These are phyloP conservation scores for Hyposoter dolosus DNA, from an alignment of 2,888 invertebrate species.

Conservation along the genomic window DNA sequence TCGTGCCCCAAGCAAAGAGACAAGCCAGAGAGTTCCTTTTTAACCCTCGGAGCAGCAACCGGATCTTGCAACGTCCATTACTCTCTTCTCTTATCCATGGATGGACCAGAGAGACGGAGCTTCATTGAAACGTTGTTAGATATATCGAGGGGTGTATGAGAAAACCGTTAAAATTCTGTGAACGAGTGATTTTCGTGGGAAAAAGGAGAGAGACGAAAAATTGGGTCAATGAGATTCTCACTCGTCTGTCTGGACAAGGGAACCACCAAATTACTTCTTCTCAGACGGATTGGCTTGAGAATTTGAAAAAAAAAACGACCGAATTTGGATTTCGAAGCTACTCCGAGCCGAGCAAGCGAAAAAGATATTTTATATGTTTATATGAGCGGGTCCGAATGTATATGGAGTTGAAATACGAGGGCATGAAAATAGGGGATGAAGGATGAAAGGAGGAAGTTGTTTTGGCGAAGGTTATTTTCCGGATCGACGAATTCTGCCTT, in stretches of 20 bases:
- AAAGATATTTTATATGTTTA: conserved; percentile 26
- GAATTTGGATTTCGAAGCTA: conserved; percentile 40
- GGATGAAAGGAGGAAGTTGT: conserved; percentile 74
- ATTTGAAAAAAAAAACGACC: conserved; percentile 16
- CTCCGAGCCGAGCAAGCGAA: conserved; percentile 15
- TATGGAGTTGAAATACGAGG: conserved; percentile 29
- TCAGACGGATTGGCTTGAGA: conserved; percentile 1
- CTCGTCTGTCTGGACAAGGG: conserved; percentile 11
- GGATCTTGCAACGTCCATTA: conserved; percentile 53
- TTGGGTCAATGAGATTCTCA: conserved; percentile 74
- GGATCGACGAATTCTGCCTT: conserved; percentile 77
- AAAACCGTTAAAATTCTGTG: background rate
- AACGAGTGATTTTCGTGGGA: conserved; percentile 17
- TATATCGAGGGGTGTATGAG: conserved; percentile 13
- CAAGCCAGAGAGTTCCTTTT: conserved; percentile 54
- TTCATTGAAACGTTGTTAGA: conserved; percentile 26
- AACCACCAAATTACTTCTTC: conserved; percentile 12
- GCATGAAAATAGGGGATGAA: conserved; percentile 58
- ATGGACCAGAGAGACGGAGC: background rate
- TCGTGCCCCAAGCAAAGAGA: conserved; percentile 43
- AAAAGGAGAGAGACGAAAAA: conserved; percentile 66
- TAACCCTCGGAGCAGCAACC: conserved; percentile 44
- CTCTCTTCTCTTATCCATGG: conserved; percentile 24
- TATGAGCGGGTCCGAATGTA: background rate
- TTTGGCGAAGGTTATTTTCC: conserved; percentile 83